These are phyloP conservation scores for Tenrec ecaudatus DNA, from an alignment of 2,113 vertebrate genomes.

Conservation along the genomic window DNA sequence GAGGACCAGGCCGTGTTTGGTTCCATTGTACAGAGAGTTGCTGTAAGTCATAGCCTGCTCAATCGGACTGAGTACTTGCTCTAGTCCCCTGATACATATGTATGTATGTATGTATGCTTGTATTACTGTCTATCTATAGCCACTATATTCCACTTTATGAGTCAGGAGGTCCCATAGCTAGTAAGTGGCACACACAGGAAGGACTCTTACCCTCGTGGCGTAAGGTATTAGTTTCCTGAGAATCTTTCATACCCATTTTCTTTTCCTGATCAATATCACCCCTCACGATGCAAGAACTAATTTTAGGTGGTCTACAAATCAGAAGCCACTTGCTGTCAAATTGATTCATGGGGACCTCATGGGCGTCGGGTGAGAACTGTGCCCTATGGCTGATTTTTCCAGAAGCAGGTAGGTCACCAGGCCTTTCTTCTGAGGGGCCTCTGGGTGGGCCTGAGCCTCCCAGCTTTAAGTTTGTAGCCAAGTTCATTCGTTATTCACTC, in stretches of 20 bases:
- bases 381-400: background rate
- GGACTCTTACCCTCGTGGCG: background rate
- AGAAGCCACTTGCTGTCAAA: background rate
- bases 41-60: no score
- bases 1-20: no score
- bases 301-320: background rate
- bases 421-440: background rate
- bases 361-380: background rate
- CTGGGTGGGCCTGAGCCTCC: background rate
- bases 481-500: background rate
- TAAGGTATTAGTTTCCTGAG: background rate
- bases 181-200: background rate
- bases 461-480: background rate
- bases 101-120: background rate
- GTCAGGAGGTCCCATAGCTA: background rate
- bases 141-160: background rate
- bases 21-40: no score
- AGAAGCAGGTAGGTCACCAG: background rate
- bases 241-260: background rate
- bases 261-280: background rate
- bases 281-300: background rate
- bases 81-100: background rate
- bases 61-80: background rate
- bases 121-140: background rate
- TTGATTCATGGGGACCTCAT: background rate